Evolutionary conservation across 2,797 vertebrate genomes (phyloP), one percentile per base, ranked within the genome.

Genomic region (Emys orbicularis): DNA sequence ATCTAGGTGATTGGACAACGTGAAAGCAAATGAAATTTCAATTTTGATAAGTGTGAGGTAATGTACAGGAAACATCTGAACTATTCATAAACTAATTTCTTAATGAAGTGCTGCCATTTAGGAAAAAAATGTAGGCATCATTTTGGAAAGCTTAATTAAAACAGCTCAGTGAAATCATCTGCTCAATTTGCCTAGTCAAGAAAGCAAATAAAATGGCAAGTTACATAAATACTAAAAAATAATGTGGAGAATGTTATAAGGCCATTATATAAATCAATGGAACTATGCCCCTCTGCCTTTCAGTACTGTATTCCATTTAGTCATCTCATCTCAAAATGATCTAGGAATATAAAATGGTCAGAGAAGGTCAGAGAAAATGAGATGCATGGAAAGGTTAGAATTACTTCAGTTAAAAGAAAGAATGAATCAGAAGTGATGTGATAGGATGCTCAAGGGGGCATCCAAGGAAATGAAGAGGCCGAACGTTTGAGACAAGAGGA

Each of bases 111-210:
- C 80, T 95, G 80, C 29, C 72, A 86, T 79, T 93, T 92, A 52
- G 41, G 86, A 88, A 96, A 87, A 93, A 91, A 79, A 96, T 53
- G 86, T 83, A 91, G 83, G 84, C 83, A 88, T 81, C 86, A 91
- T 90, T 94, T 90, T 86, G 90, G 89, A 89, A 88, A 95, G 79
- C 74, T 94, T 95, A 97, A 97, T 97, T 95, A 97, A 94, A 97
- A 84, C 80, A 94, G 80, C 83, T 91, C 83, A 37, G 49, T 56
- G 49, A 86, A 96, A 96, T 90, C 95, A 97, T 89, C 95, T 96
- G 94, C 90, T 96, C 86, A 87, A 79, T 96, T 94, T 97, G 83
- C 11, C 83, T 91, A 79, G 57, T 90, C 37, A 2, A 81, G 84
- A 93, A 92, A 93, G 84, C 82, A 95, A 94, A 95, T 96, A 94